Conservation (phyloP, 2,888 invertebrate species). For the Arge pagana region DNA sequence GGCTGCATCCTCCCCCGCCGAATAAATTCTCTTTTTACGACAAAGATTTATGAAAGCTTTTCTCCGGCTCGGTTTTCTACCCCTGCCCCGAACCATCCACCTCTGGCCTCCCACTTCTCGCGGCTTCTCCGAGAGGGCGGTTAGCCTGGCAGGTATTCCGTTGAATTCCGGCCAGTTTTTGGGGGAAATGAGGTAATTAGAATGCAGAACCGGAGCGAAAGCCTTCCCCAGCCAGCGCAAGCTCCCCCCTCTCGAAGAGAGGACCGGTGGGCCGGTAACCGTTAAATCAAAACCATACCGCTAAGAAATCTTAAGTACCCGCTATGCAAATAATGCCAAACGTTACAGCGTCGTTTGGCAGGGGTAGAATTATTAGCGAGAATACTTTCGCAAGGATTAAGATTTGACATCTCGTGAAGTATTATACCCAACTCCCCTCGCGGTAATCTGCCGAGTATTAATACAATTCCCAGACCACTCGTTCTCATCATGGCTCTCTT, state of each 20-base stretch:
- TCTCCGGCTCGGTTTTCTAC: conserved; percentile 35
- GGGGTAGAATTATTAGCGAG: no score
- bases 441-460: no score
- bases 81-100: conserved; percentile 17
- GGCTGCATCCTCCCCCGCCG: conserved; percentile 36
- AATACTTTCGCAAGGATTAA: no score
- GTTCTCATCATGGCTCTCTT: no score
- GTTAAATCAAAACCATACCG: conserved; percentile 53
- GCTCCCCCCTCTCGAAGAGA: conserved; percentile 22
- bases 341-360: not conserved
- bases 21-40: conserved; percentile 58
- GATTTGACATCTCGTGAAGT: no score
- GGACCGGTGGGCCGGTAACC: not conserved
- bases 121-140: conserved; percentile 15
- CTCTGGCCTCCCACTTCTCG: conserved; percentile 20
- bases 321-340: conserved; percentile 46
- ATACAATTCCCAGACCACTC: no score
- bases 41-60: conserved; percentile 57
- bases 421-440: no score
- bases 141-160: no score
- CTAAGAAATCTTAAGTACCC: conserved; percentile 47
- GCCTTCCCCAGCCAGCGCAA: no score
- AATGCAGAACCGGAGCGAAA: conserved; percentile 55
- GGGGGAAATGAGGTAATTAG: conserved; percentile 56
- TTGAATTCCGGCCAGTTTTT: conserved; percentile 51